Conservation (phyloP, 1,140 invertebrate species). For the Drosophila punjabiensis region DNA sequence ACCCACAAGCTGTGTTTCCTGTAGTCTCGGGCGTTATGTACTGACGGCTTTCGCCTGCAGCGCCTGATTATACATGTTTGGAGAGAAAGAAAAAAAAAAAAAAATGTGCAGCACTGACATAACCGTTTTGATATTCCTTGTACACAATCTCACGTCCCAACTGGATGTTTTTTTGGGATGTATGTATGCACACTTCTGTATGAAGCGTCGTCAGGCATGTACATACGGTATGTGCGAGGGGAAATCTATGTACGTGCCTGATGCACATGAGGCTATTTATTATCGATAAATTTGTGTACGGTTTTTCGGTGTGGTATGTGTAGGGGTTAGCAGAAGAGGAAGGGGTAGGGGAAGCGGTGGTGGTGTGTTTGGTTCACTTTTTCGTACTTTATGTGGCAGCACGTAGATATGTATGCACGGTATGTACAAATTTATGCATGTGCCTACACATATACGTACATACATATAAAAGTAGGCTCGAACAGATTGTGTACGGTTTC, state of each 20-base stretch:
- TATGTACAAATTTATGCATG: slow-evolving; percentile 18
- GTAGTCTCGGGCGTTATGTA: slow-evolving; percentile 6
- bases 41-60: slow-evolving; percentile 19
- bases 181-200: slow-evolving; percentile 12
- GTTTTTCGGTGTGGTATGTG: slow-evolving; percentile 11
- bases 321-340: background rate
- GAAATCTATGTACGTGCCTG: slow-evolving; percentile 32
- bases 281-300: slow-evolving; percentile 36
- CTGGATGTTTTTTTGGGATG: slow-evolving; percentile 15
- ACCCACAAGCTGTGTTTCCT: slow-evolving; percentile 10
- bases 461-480: slow-evolving; percentile 17
- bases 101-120: slow-evolving; percentile 27
- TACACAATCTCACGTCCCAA: slow-evolving; percentile 23
- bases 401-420: slow-evolving; percentile 4
- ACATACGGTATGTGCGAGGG: slow-evolving; percentile 16
- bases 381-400: slow-evolving; percentile 16
- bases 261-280: slow-evolving; percentile 37
- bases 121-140: slow-evolving; percentile 33
- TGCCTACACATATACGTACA: background rate
- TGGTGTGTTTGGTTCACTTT: slow-evolving; percentile 7
- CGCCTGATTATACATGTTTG: slow-evolving; percentile 16
- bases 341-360: background rate
- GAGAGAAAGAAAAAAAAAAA: background rate
- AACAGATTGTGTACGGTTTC: slow-evolving; percentile 30
- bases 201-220: slow-evolving; percentile 4